phyloP scores from a whole-genome alignment of 2,797 vertebrate genomes.

The Bovichtus diacanthus region DNA sequence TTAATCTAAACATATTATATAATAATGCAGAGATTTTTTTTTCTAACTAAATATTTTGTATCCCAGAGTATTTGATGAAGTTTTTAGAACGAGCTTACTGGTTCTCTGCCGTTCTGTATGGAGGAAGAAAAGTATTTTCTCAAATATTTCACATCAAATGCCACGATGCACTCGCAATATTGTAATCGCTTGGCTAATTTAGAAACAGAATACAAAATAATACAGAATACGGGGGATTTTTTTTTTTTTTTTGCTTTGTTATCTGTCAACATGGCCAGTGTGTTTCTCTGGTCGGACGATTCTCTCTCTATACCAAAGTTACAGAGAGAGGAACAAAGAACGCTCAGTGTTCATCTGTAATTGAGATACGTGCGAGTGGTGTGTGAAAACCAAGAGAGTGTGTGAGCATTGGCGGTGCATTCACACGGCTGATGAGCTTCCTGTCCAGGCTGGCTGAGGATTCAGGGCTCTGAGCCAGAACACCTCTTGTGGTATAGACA shows the following conservation, averaged over 20 bases:
- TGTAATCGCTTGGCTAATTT: background rate
- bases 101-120: background rate
- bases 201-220: background rate
- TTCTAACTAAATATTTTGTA: background rate
- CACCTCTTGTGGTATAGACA: constrained; percentile 25
- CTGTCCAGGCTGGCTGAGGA: constrained; percentile 49
- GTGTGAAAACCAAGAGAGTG: background rate
- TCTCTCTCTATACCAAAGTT: no score
- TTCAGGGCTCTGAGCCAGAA: constrained; percentile 25
- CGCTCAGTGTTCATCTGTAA: constrained; percentile 19
- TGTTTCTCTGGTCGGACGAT: background rate
- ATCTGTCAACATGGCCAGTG: background rate
- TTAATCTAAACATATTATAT: background rate
- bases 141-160: background rate
- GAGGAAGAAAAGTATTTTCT: no score
- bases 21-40: background rate
- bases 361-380: constrained; percentile 1
- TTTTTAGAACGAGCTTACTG: no score
- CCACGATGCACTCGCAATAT: background rate
- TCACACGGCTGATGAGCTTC: constrained; percentile 27
- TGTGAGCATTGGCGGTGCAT: background rate
- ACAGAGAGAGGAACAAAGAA: constrained; percentile 12
- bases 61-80: background rate
- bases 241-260: background rate
- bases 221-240: background rate